Evolutionary conservation across 1,140 invertebrate genomes (phyloP).

Genomic region (Helicoverpa armigera): DNA sequence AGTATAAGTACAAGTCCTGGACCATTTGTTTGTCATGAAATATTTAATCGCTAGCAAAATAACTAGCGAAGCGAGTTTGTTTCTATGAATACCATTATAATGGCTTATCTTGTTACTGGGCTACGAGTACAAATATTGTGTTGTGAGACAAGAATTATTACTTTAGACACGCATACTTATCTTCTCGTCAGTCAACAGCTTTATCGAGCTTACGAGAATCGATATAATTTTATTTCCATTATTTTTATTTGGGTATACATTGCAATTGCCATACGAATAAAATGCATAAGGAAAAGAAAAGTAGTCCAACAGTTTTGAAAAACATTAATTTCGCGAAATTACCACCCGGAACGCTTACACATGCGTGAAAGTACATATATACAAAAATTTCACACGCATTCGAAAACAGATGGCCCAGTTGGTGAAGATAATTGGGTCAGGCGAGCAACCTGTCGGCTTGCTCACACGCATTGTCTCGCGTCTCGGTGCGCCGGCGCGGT

Average conservation of each 20-base stretch:
- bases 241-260: not conserved
- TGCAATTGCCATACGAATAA: not conserved
- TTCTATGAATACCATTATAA: slow-evolving; percentile 19
- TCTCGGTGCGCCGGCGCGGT: slow-evolving; percentile 58
- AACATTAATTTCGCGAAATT: slow-evolving; percentile 13
- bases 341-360: slow-evolving; percentile 6
- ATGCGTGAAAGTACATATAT: slow-evolving; percentile 63
- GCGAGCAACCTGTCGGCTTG: slow-evolving; percentile 78
- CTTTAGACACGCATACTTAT: slow-evolving; percentile 26
- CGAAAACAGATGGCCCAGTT: slow-evolving; percentile 74
- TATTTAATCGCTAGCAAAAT: slow-evolving; percentile 20
- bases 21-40: slow-evolving; percentile 16
- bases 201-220: not conserved
- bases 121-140: slow-evolving; percentile 34
- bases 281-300: slow-evolving; percentile 8
- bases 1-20: slow-evolving; percentile 11
- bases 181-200: not conserved
- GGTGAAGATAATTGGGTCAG: slow-evolving; percentile 80
- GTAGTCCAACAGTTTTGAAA: slow-evolving; percentile 3
- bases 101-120: slow-evolving; percentile 30
- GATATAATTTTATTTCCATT: not conserved
- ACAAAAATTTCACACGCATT: slow-evolving; percentile 72
- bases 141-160: slow-evolving; percentile 1
- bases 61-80: slow-evolving; percentile 23
- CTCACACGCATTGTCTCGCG: slow-evolving; percentile 82